These are phyloP conservation scores for Hipparchia semele DNA, from an alignment of 2,888 invertebrate genomes.

Conservation along the genomic window DNA sequence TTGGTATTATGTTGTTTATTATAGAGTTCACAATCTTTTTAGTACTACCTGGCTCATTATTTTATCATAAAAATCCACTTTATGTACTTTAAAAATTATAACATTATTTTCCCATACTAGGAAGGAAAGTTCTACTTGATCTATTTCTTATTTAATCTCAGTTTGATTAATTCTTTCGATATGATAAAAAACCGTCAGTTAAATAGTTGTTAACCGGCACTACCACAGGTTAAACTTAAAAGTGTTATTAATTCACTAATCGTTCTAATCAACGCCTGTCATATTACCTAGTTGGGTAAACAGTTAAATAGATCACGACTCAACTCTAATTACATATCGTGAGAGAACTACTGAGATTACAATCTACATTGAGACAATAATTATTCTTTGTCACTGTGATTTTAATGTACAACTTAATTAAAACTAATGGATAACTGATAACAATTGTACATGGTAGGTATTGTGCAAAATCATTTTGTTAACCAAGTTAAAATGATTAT, in stretches of 20 bases:
- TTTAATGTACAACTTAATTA: conserved; percentile 15
- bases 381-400: conserved; percentile 13
- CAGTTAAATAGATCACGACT: conserved; percentile 13
- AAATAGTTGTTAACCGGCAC: too few relatives aligned
- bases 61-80: too few relatives aligned
- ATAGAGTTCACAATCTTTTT: too few relatives aligned
- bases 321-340: conserved; percentile 8
- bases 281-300: not conserved
- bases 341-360: conserved; percentile 18
- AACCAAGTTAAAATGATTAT: too few relatives aligned
- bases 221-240: not conserved
- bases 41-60: too few relatives aligned
- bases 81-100: too few relatives aligned
- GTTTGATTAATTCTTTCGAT: too few relatives aligned
- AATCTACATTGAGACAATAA: conserved; percentile 15
- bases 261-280: not conserved
- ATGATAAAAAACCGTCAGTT: too few relatives aligned
- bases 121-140: too few relatives aligned
- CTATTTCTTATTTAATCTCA: too few relatives aligned
- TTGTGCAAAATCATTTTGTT: not conserved
- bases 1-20: too few relatives aligned
- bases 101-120: too few relatives aligned
- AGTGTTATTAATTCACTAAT: not conserved
- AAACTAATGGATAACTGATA: not conserved
- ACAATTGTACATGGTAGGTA: not conserved